phyloP scores from a whole-genome alignment of 1,140 invertebrate species.

The Trachelipus rathkii region DNA sequence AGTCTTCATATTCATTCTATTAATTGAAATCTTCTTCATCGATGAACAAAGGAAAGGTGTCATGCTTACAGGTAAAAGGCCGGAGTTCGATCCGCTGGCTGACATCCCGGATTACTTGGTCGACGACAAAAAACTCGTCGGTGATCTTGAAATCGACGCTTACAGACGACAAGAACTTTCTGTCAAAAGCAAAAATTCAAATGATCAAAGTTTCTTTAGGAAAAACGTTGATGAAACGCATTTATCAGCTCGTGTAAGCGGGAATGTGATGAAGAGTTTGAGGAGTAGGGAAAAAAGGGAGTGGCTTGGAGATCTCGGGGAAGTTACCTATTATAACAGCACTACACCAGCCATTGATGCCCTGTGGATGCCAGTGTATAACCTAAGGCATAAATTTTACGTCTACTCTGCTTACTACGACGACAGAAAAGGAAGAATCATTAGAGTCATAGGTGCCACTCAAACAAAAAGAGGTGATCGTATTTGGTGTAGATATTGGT shows the following conservation, averaged over 20 bases:
- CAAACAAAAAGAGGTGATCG: slow-evolving; percentile 63
- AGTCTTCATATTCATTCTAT: slow-evolving; percentile 76
- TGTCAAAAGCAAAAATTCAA: slow-evolving; percentile 38
- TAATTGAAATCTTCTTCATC: slow-evolving; percentile 74
- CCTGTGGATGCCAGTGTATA: slow-evolving; percentile 51
- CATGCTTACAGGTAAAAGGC: slow-evolving; percentile 28
- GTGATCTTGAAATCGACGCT: slow-evolving; percentile 44
- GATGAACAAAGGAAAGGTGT: slow-evolving; percentile 52
- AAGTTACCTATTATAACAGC: slow-evolving; percentile 33
- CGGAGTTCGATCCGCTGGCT: slow-evolving; percentile 28
- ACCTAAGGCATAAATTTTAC: slow-evolving; percentile 67
- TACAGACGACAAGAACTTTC: slow-evolving; percentile 41
- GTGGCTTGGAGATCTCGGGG: slow-evolving; percentile 29
- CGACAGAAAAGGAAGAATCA: slow-evolving; percentile 50
- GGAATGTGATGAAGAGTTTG: slow-evolving; percentile 38
- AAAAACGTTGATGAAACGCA: slow-evolving; percentile 44
- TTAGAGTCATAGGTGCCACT: slow-evolving; percentile 66
- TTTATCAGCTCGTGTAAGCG: slow-evolving; percentile 38
- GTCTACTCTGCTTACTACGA: slow-evolving; percentile 87
- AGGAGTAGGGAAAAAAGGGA: slow-evolving; percentile 38
- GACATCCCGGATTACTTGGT: slow-evolving; percentile 43
- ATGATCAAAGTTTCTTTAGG: slow-evolving; percentile 38
- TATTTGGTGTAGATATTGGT: slow-evolving; percentile 84
- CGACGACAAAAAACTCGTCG: slow-evolving; percentile 40
- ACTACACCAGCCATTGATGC: slow-evolving; percentile 46